These are phyloP conservation scores for Bruchidius siliquastri DNA, from an alignment of 2,888 invertebrate species.

Conservation along the genomic window DNA sequence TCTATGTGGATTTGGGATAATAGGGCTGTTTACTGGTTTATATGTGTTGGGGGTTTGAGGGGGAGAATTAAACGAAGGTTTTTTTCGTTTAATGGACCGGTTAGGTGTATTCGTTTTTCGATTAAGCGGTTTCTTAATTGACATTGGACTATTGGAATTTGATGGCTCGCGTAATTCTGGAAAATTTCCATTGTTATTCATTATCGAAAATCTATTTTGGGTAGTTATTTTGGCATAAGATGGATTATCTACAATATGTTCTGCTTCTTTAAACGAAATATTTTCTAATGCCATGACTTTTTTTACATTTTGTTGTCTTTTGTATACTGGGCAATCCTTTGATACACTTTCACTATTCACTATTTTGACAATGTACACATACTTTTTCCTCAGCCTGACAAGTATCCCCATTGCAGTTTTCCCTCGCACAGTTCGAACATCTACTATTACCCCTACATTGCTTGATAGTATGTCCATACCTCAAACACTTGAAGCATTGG, in stretches of 20 bases:
- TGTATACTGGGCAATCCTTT: not conserved
- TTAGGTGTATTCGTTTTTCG: not conserved
- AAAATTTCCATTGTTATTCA: not conserved
- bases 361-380: conserved; percentile 1
- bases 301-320: not conserved
- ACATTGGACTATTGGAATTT: not conserved
- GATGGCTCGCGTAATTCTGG: not conserved
- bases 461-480: conserved; percentile 3
- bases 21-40: not conserved
- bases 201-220: not conserved
- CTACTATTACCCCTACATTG: not conserved
- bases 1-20: not conserved
- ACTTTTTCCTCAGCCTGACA: not conserved
- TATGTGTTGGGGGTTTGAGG: not conserved
- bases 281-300: conserved; percentile 2
- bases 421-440: not conserved
- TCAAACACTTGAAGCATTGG: conserved; percentile 1
- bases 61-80: not conserved
- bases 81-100: not conserved
- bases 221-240: conserved; percentile 4
- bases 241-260: not conserved
- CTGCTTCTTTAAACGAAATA: not conserved
- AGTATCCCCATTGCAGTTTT: conserved; percentile 1
- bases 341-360: not conserved
- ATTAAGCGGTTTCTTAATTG: not conserved